Conservation (phyloP, 2,797 vertebrate genomes). For the Helicolenus hilgendorfi region DNA sequence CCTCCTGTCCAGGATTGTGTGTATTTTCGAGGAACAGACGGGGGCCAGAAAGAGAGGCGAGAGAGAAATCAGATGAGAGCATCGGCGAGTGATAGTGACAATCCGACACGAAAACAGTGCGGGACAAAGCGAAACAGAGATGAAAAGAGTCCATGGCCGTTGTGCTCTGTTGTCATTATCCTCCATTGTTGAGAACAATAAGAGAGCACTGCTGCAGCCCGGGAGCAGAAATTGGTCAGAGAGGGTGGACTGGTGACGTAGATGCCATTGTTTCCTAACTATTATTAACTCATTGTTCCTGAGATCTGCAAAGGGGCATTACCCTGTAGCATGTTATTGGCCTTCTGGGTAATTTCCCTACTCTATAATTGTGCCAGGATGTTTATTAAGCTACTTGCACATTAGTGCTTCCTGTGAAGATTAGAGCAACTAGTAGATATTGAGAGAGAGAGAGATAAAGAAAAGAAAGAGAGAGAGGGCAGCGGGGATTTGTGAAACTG, state of each 20-base stretch:
- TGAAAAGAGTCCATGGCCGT: constrained; percentile 46
- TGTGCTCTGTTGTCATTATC: constrained; percentile 54
- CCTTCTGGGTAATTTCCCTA: constrained; percentile 51
- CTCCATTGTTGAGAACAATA: constrained; percentile 50
- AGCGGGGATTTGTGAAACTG: not conserved
- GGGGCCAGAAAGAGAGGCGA: not conserved
- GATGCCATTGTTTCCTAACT: constrained; percentile 58
- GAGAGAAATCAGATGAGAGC: constrained; percentile 36
- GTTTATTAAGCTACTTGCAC: constrained; percentile 51
- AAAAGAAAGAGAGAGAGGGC: not conserved
- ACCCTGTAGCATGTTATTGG: constrained; percentile 55
- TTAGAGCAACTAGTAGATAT: constrained; percentile 21
- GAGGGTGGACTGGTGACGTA: constrained; percentile 44
- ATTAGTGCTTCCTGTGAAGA: constrained; percentile 57
- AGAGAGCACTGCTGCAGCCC: not conserved
- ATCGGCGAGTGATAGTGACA: constrained; percentile 9
- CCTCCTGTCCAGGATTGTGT: constrained; percentile 2
- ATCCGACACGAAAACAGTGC: constrained; percentile 17
- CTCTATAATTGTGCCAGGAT: constrained; percentile 57
- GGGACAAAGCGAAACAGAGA: constrained; percentile 45
- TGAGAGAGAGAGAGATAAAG: not conserved
- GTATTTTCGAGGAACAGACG: constrained; percentile 5
- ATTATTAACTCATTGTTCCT: constrained; percentile 65
- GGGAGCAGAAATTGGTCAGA: constrained; percentile 22
- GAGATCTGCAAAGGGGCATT: constrained; percentile 24